phyloP scores from a whole-genome alignment of 2,113 vertebrate genomes.

The Paralichthys olivaceus region DNA sequence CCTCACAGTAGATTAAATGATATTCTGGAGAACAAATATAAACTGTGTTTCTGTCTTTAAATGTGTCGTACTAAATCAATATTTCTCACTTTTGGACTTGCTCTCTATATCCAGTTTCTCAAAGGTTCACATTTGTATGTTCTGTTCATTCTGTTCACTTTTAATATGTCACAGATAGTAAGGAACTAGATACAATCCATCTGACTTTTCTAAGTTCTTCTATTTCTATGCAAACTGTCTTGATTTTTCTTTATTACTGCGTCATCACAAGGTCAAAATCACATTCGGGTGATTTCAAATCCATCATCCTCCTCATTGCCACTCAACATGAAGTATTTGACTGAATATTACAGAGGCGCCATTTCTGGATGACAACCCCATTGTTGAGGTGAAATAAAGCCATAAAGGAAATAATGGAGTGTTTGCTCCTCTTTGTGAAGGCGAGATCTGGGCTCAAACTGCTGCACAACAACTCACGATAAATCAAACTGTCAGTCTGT shows the following conservation, averaged over 20 bases:
- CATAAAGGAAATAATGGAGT: slow-evolving; percentile 33
- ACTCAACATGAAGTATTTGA: slow-evolving; percentile 38
- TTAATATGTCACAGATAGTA: no score
- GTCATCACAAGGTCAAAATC: slow-evolving; percentile 12
- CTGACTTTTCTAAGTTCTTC: not conserved
- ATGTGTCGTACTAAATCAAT: no score
- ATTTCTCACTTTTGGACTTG: no score
- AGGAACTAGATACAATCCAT: no score
- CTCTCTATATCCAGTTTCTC: no score
- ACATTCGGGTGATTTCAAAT: slow-evolving; percentile 30
- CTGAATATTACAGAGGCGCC: slow-evolving; percentile 17
- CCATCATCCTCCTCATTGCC: slow-evolving; percentile 30
- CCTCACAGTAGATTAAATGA: no score
- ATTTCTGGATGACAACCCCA: slow-evolving; percentile 27
- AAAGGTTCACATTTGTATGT: no score
- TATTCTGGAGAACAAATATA: no score
- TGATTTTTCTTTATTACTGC: not conserved
- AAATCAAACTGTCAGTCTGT: slow-evolving; percentile 73
- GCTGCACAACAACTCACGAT: slow-evolving; percentile 44
- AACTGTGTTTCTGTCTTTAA: no score
- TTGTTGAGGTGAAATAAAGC: slow-evolving; percentile 50
- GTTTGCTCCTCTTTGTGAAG: slow-evolving; percentile 17
- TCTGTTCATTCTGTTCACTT: no score
- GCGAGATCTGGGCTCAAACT: slow-evolving; percentile 37
- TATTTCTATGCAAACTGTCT: not conserved